phyloP scores from a whole-genome alignment of 2,888 invertebrate genomes.

The Drosophila limbata region DNA sequence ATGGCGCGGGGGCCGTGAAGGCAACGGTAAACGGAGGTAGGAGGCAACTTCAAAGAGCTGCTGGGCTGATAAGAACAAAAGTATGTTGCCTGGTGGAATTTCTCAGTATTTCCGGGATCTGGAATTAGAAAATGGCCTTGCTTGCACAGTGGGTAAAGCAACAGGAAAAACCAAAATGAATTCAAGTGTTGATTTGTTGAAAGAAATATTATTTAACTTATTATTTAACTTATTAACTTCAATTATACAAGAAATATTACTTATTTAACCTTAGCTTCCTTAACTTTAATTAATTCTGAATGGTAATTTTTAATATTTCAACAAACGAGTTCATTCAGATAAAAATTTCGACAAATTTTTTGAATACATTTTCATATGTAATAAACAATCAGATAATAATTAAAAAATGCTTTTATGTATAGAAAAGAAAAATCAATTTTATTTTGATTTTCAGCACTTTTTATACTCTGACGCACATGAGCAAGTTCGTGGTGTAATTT shows the following conservation, averaged over 20 bases:
- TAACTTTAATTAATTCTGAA: no score
- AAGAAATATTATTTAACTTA: not conserved
- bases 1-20: constrained; percentile 38
- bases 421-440: no score
- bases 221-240: not conserved
- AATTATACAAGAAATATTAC: no score
- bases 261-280: no score
- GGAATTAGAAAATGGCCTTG: constrained; percentile 48
- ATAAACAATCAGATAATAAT: no score
- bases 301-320: no score
- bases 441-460: not conserved
- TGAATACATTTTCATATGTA: no score
- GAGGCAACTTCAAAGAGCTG: constrained; percentile 65
- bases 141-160: constrained; percentile 30
- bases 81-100: constrained; percentile 67
- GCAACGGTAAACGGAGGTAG: not conserved
- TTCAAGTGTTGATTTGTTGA: not conserved
- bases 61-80: constrained; percentile 68
- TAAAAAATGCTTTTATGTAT: no score
- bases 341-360: no score
- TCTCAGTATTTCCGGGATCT: constrained; percentile 42
- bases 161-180: no score
- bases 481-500: not conserved
- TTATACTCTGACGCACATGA: not conserved
- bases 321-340: no score